Evolutionary conservation across 2,888 invertebrate genomes (phyloP), one percentile per base, ranked within the genome.

Genomic region (Nycteola revayana): DNA sequence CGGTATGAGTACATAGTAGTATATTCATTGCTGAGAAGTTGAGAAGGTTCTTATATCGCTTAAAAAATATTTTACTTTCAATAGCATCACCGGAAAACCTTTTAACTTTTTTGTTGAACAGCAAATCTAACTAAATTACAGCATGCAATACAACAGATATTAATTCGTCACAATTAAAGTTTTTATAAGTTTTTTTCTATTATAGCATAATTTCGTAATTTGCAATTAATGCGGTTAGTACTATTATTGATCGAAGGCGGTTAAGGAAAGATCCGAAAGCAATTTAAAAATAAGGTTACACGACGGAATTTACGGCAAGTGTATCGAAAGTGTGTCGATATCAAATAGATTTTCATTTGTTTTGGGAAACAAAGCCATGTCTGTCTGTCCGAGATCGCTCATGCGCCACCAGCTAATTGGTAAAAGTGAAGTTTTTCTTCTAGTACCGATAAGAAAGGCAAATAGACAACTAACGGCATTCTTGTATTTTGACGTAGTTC

Each of bases 401-500:
- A 75, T 72, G 77, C 69, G 60, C 56, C 51, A 55, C 56, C 46
- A 65, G 64, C 67, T 85, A 87, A 87, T 87, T 85, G 83, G 87
- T 84, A 87, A 87, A 86, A 88, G 84, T 84, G 70, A 74, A 70
- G 74, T 70, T 80, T 77, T 81, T 74, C 73, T 72, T 75, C 72
- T 70, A 67, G 57, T 57, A 63, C 35, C 26, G 70, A 77, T 75
- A 71, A 64, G 75, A 77, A 82, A 74, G 67, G 62, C 70, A 82
- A 86, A 86, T 75, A 83, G 66, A 74, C 47, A 59, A 75, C 67
- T 66, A 64, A 58, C 57, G 49, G 55, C 49, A 56, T 66, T 69
- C 54, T 63, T 60, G 47, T 53, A 42, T 54, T 58, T 66, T 76
- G 73, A 80, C 49, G 50, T 34, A 34, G 33, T 25, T 38, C 35